Conservation (phyloP, 2,888 invertebrate genomes). For the Caenorhabditis sp. region DNA sequence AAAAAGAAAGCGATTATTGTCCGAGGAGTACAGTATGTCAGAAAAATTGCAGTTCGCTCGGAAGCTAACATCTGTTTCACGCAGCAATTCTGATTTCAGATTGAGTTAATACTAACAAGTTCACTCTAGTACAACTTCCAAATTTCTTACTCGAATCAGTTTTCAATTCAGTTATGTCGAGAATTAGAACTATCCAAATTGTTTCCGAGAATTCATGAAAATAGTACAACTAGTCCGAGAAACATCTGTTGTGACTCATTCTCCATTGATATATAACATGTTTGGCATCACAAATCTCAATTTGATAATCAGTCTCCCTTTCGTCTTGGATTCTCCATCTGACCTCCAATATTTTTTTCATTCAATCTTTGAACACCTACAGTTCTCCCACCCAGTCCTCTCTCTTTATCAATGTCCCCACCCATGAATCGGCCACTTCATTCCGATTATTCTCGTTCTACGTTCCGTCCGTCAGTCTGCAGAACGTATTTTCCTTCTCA, state of each 20-base stretch:
- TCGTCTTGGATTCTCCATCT: background rate
- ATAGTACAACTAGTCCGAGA: too few relatives aligned
- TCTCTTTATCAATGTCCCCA: constrained; percentile 11
- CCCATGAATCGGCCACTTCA: constrained; percentile 32
- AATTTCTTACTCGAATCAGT: too few relatives aligned
- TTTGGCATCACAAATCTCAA: constrained; percentile 15
- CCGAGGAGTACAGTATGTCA: too few relatives aligned
- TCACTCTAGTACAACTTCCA: too few relatives aligned
- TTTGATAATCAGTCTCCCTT: constrained; percentile 12
- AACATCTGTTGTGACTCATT: background rate
- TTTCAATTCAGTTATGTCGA: too few relatives aligned
- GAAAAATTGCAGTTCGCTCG: too few relatives aligned
- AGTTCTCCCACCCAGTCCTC: constrained; percentile 4
- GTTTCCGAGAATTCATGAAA: too few relatives aligned
- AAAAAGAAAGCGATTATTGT: too few relatives aligned
- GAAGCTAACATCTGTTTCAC: too few relatives aligned
- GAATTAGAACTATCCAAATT: too few relatives aligned
- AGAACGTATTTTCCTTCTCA: constrained; percentile 2
- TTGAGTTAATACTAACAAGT: too few relatives aligned
- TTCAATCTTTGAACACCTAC: constrained; percentile 45
- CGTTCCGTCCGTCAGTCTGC: constrained; percentile 7
- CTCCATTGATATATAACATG: background rate
- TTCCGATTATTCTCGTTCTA: constrained; percentile 6
- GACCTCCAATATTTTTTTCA: constrained; percentile 17
- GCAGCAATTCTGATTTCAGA: too few relatives aligned